Evolutionary conservation across 1,140 invertebrate genomes (phyloP).

Genomic region (Archivesica marissinica): DNA sequence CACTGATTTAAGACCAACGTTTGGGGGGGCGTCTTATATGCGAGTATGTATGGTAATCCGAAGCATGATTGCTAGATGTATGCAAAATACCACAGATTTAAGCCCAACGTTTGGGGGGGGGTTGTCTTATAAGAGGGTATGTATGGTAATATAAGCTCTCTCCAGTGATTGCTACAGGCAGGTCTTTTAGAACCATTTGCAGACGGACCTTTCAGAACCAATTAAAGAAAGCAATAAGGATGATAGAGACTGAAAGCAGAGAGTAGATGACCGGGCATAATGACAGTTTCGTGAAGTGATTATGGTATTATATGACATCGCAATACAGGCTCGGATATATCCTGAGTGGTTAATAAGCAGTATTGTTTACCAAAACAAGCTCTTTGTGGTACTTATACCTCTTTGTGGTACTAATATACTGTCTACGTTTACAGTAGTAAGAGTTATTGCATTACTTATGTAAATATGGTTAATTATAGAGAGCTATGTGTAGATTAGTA

Average conservation of each 20-base stretch:
- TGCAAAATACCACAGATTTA: too few species aligned
- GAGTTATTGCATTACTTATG: constrained; percentile 17
- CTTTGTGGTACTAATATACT: constrained; percentile 12
- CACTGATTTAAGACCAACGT: too few species aligned
- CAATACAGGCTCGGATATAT: constrained; percentile 6
- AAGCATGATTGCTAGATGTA: too few species aligned
- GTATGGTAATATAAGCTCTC: too few species aligned
- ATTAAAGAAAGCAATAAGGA: constrained; percentile 1
- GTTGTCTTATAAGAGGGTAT: too few species aligned
- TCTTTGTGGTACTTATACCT: background rate
- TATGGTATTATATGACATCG: background rate
- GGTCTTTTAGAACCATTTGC: too few species aligned
- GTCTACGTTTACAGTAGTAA: constrained; percentile 29
- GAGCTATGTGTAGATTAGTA: too few species aligned
- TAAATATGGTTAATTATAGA: constrained; percentile 12
- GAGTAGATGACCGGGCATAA: background rate
- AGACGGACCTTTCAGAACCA: constrained; percentile 8
- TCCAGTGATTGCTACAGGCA: background rate
- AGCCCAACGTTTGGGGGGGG: too few species aligned
- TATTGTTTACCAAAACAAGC: constrained; percentile 18
- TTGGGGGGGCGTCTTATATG: too few species aligned
- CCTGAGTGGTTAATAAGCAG: constrained; percentile 7
- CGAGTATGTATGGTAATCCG: too few species aligned
- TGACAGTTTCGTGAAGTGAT: background rate
- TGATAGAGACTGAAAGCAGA: background rate